A percentile compares a stretch with the other conserved stretches of the same genome.
phyloP scores from a whole-genome alignment of 2,113 vertebrate species.

The Silurus glanis region DNA sequence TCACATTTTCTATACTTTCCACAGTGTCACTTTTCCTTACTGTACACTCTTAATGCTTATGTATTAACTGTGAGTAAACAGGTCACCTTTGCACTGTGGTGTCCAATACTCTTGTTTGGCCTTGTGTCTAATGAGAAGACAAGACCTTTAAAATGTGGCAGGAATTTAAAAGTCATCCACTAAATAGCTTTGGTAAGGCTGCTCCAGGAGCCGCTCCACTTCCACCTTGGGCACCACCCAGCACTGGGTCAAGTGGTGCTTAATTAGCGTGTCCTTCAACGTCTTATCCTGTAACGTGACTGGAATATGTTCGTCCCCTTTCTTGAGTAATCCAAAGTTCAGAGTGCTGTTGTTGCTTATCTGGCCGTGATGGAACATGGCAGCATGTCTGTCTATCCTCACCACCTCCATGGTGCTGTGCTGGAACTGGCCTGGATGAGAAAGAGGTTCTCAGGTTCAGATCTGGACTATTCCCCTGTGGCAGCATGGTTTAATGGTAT shows the following conservation, averaged over 20 bases:
- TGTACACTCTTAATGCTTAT: background rate
- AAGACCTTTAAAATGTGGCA: background rate
- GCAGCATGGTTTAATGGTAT: background rate
- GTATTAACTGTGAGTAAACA: background rate
- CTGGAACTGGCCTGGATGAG: conserved; percentile 77
- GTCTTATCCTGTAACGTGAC: conserved; percentile 74
- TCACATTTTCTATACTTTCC: background rate
- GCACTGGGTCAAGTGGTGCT: conserved; percentile 68
- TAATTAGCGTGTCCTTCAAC: conserved; percentile 71
- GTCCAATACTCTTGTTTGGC: conserved; percentile 30
- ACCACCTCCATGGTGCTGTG: conserved; percentile 66
- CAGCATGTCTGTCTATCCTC: conserved; percentile 20
- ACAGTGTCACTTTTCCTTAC: background rate
- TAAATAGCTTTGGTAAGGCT: conserved; percentile 73
- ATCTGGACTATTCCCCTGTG: background rate
- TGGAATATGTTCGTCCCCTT: conserved; percentile 58
- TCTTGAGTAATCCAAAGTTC: conserved; percentile 60
- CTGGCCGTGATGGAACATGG: conserved; percentile 19
- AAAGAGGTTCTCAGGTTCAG: background rate
- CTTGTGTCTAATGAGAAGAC: conserved; percentile 5
- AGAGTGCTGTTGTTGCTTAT: conserved; percentile 38
- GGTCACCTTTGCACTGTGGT: background rate
- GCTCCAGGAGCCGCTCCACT: conserved; percentile 72
- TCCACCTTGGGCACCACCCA: conserved; percentile 77
- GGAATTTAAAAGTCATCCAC: conserved; percentile 60